Evolutionary conservation across 2,797 vertebrate species (phyloP).

Genomic region (Sebastes kiyomatsui): DNA sequence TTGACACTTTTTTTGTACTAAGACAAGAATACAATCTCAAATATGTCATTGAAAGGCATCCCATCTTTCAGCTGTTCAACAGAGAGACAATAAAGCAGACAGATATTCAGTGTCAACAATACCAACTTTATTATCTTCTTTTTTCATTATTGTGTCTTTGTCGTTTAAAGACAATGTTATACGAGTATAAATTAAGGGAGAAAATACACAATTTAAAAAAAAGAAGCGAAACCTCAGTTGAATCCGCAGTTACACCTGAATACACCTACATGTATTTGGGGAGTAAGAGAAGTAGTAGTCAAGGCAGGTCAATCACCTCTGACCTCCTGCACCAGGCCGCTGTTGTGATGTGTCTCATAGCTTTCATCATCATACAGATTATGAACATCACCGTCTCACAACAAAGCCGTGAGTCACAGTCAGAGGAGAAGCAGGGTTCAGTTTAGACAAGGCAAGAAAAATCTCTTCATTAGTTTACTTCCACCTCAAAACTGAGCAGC

Average conservation of each 20-base stretch:
- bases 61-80: background rate
- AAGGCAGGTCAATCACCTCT: constrained; percentile 59
- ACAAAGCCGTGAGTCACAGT: constrained; percentile 43
- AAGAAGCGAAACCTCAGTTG: constrained; percentile 43
- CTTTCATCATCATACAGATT: constrained; percentile 18
- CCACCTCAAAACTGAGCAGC: constrained; percentile 50
- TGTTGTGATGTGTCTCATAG: constrained; percentile 41
- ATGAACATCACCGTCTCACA: constrained; percentile 15
- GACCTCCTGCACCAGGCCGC: constrained; percentile 45
- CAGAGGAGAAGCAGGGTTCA: constrained; percentile 54
- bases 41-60: background rate
- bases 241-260: constrained; percentile 66
- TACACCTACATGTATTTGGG: constrained; percentile 47
- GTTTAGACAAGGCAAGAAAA: constrained; percentile 78
- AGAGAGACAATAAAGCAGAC: constrained; percentile 36
- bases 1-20: background rate
- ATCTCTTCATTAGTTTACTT: constrained; percentile 71
- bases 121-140: constrained; percentile 77
- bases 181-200: constrained; percentile 76
- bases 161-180: constrained; percentile 74
- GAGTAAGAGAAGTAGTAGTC: constrained; percentile 29
- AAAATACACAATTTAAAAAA: constrained; percentile 66
- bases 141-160: constrained; percentile 66
- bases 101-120: constrained; percentile 69
- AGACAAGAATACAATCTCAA: background rate